Evolutionary conservation across 1,140 invertebrate species (phyloP).

Genomic region (Diorhabda carinulata): DNA sequence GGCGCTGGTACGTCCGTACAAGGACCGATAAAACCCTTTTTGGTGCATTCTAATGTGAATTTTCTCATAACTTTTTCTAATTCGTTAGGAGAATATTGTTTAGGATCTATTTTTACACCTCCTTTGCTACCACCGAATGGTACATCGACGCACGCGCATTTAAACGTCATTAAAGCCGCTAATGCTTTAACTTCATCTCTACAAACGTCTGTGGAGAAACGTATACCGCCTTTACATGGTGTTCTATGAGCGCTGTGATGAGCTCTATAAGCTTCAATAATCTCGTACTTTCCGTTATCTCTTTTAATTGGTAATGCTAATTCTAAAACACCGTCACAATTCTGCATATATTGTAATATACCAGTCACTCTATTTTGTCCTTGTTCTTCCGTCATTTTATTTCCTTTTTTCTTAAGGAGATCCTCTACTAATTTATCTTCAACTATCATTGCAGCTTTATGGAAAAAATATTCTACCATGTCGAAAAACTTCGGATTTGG

Average conservation of each 20-base stretch:
- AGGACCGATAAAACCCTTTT: constrained; percentile 90
- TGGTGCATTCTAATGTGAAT: constrained; percentile 94
- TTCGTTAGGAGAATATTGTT: constrained; percentile 91
- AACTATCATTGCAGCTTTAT: constrained; percentile 59
- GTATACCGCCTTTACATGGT: constrained; percentile 89
- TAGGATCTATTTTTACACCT: constrained; percentile 96
- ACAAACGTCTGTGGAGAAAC: constrained; percentile 91
- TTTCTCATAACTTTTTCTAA: constrained; percentile 97
- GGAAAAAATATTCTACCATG: constrained; percentile 73
- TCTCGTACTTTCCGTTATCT: constrained; percentile 75
- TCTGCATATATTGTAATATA: constrained; percentile 62
- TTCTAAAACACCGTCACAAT: constrained; percentile 68
- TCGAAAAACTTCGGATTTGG: constrained; percentile 63
- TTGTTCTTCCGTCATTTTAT: constrained; percentile 58
- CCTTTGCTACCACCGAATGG: constrained; percentile 96
- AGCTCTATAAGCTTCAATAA: constrained; percentile 76
- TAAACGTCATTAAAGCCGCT: constrained; percentile 99
- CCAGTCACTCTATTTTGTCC: constrained; percentile 62
- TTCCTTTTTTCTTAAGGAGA: constrained; percentile 48
- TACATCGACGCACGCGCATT: constrained; percentile 95
- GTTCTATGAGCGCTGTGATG: constrained; percentile 80
- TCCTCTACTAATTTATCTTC: constrained; percentile 65
- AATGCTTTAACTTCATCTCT: constrained; percentile 92
- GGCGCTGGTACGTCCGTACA: constrained; percentile 97
- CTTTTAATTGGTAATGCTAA: constrained; percentile 75